Conservation (phyloP, 1,140 invertebrate species). For the Antheraea mylitta region DNA sequence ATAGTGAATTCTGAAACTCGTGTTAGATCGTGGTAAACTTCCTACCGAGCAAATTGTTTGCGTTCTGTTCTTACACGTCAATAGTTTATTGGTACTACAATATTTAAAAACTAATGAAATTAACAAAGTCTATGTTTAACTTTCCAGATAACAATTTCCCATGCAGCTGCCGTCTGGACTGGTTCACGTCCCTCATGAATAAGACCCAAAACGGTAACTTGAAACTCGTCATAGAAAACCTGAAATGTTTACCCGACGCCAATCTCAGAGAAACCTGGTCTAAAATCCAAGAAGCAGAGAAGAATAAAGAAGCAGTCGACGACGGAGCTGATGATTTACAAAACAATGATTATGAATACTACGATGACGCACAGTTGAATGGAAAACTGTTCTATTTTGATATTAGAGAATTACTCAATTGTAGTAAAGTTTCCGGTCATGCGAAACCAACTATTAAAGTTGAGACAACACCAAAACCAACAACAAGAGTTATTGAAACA, state of each 20-base stretch:
- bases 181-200: constrained; percentile 57
- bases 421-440: constrained; percentile 21
- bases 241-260: constrained; percentile 58
- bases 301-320: constrained; percentile 33
- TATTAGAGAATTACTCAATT: constrained; percentile 58
- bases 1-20: no score
- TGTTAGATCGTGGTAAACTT: no score
- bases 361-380: constrained; percentile 62
- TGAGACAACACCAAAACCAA: constrained; percentile 14
- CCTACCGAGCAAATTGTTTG: no score
- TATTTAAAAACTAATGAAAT: no score
- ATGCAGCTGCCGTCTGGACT: constrained; percentile 62
- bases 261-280: constrained; percentile 49
- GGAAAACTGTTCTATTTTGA: constrained; percentile 67
- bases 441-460: neutral
- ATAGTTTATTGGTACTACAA: no score
- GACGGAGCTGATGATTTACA: constrained; percentile 34
- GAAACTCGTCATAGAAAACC: constrained; percentile 53
- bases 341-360: constrained; percentile 60
- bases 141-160: constrained; percentile 64
- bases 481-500: constrained; percentile 10
- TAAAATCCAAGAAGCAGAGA: constrained; percentile 44
- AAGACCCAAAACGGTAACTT: constrained; percentile 50
- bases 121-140: constrained; percentile 8
- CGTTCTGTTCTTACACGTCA: no score